Evolutionary conservation across 92 coral and sea anemone genomes (phyloP).

Genomic region (Epizoanthus ramosus): DNA sequence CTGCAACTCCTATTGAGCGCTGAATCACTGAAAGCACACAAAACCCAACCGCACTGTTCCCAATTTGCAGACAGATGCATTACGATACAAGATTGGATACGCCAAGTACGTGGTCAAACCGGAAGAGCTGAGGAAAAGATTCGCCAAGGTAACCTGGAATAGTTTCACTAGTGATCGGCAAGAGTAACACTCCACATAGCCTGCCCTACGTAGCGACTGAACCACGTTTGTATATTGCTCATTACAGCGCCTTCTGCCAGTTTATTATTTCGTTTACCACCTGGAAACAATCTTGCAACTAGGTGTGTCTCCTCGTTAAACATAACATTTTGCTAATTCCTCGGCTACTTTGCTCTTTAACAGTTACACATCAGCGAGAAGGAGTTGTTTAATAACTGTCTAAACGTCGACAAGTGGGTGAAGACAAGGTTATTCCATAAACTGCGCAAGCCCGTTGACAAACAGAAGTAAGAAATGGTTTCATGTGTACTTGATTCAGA

Average conservation of each 20-base stretch:
- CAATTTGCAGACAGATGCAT: slow-evolving; percentile 80
- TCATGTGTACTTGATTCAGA: no score
- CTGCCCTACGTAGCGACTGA: no score
- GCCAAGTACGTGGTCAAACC: slow-evolving; percentile 89
- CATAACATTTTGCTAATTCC: no score
- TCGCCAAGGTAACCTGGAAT: slow-evolving; percentile 59
- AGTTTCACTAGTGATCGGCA: not conserved
- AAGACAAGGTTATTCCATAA: slow-evolving; percentile 76
- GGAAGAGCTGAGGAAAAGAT: slow-evolving; percentile 73
- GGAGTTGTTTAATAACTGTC: slow-evolving; percentile 83
- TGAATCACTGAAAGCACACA: no score
- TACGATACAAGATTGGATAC: slow-evolving; percentile 92
- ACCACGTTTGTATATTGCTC: no score
- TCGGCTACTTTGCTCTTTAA: not conserved
- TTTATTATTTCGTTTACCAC: no score
- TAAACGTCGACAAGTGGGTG: slow-evolving; percentile 97
- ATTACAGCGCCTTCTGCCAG: no score
- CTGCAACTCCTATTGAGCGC: no score
- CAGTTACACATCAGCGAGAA: slow-evolving; percentile 75
- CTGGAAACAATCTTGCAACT: no score
- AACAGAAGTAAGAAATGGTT: slow-evolving; percentile 79
- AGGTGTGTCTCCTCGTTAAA: no score
- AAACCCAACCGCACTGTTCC: no score
- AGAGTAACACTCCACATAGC: no score
- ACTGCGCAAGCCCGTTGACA: slow-evolving; percentile 88